These are phyloP conservation scores for Ptychadena robeensis DNA, from an alignment of 2,797 vertebrate genomes.

Conservation along the genomic window DNA sequence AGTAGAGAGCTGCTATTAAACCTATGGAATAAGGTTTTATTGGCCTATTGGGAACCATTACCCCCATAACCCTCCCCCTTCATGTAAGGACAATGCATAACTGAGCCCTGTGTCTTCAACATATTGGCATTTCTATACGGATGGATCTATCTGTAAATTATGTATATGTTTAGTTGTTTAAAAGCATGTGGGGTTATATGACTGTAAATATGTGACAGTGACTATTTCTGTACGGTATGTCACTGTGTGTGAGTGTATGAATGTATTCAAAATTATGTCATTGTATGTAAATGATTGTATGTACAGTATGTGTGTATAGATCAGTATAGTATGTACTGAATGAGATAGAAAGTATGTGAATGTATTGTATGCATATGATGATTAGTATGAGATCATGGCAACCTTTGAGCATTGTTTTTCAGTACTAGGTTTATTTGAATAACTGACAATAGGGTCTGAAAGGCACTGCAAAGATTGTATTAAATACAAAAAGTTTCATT, in stretches of 20 bases:
- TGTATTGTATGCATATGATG: neutral
- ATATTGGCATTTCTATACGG: neutral
- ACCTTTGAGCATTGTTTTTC: neutral
- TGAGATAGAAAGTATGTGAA: neutral
- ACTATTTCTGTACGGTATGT: neutral
- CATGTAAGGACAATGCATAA: too few species aligned
- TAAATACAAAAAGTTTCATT: too few species aligned
- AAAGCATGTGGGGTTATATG: neutral
- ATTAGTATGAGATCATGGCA: too few species aligned
- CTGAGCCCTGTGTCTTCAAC: too few species aligned
- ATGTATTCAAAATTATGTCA: neutral
- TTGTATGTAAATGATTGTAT: neutral
- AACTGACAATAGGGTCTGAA: too few species aligned
- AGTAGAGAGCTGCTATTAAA: too few species aligned
- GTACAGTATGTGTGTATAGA: neutral
- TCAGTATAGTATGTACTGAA: neutral
- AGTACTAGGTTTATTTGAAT: too few species aligned
- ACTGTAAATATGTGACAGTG: neutral
- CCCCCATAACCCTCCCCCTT: too few species aligned
- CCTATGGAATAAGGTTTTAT: too few species aligned
- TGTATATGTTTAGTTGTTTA: neutral
- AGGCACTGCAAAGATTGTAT: too few species aligned
- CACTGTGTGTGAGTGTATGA: neutral
- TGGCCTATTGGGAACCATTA: too few species aligned
- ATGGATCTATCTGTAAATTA: neutral